A percentile compares a stretch with the other conserved stretches of the same genome.
These are phyloP conservation scores for Acromyrmex heyeri DNA, from an alignment of 1,140 invertebrate species.

Conservation along the genomic window DNA sequence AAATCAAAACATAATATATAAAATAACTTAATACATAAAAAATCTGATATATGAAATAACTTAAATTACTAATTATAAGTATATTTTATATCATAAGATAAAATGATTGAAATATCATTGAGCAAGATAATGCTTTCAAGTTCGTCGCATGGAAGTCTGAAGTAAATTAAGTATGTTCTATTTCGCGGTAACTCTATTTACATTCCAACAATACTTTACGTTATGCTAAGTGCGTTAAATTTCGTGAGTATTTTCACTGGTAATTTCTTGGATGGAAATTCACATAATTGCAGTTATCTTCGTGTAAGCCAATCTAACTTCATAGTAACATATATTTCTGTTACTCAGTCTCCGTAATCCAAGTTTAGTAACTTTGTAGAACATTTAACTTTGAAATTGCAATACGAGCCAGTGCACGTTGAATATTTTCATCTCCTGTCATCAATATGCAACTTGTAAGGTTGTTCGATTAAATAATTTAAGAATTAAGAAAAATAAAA, in stretches of 20 bases:
- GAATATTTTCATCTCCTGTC: conserved; percentile 22
- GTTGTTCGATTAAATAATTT: background rate
- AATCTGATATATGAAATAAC: background rate
- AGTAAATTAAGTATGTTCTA: conserved; percentile 17
- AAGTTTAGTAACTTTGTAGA: conserved; percentile 27
- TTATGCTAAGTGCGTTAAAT: conserved; percentile 36
- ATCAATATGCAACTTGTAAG: background rate
- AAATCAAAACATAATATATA: background rate
- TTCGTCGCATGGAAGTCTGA: background rate
- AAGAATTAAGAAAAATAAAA: background rate
- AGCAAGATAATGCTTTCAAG: background rate
- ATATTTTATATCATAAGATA: background rate
- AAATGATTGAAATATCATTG: background rate
- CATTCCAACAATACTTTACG: conserved; percentile 37
- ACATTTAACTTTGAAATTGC: conserved; percentile 50
- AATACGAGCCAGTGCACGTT: background rate
- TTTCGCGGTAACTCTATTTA: conserved; percentile 44
- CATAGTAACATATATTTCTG: conserved; percentile 37
- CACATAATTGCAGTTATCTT: conserved; percentile 51
- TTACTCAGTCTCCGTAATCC: conserved; percentile 17
- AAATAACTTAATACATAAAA: background rate
- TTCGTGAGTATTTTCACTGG: conserved; percentile 28
- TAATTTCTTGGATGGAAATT: conserved; percentile 47
- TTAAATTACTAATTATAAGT: background rate
- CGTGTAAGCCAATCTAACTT: conserved; percentile 48